phyloP scores from a whole-genome alignment of 2,113 vertebrate genomes.

The Sapajus apella region DNA sequence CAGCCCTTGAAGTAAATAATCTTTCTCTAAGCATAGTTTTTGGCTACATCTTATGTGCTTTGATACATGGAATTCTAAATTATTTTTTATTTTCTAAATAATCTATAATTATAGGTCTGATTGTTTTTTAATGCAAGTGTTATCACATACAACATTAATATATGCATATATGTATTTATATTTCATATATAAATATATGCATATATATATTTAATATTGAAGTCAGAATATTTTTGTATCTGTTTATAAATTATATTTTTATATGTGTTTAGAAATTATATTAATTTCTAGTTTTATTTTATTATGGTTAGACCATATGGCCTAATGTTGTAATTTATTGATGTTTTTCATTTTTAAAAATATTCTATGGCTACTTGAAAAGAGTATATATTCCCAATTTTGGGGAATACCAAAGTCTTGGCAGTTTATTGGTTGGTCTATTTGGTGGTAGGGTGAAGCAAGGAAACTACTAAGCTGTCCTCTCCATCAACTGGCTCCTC shows the following conservation, averaged over 20 bases:
- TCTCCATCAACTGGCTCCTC: background rate
- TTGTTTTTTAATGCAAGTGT: background rate
- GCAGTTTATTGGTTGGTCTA: background rate
- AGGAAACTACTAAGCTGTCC: background rate
- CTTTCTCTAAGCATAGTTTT: background rate
- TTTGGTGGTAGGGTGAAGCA: background rate
- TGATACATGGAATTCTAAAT: background rate
- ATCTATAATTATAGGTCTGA: background rate
- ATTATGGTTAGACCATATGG: background rate
- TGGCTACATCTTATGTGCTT: background rate
- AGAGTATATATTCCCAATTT: background rate
- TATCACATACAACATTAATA: background rate
- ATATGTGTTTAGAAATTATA: no score
- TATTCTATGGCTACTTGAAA: background rate
- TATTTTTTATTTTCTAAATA: constrained; percentile 6
- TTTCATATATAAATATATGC: background rate
- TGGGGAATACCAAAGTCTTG: background rate
- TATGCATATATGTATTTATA: background rate
- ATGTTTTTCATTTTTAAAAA: constrained; percentile 18
- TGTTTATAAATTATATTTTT: background rate
- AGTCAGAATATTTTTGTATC: background rate
- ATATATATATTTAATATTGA: background rate
- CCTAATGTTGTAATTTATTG: background rate
- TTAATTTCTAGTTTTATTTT: background rate
- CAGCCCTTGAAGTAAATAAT: background rate